A percentile compares a stretch with the other conserved stretches of the same genome.
phyloP scores from a whole-genome alignment of 1,140 invertebrate genomes.

The Drosophila chauvacae region DNA sequence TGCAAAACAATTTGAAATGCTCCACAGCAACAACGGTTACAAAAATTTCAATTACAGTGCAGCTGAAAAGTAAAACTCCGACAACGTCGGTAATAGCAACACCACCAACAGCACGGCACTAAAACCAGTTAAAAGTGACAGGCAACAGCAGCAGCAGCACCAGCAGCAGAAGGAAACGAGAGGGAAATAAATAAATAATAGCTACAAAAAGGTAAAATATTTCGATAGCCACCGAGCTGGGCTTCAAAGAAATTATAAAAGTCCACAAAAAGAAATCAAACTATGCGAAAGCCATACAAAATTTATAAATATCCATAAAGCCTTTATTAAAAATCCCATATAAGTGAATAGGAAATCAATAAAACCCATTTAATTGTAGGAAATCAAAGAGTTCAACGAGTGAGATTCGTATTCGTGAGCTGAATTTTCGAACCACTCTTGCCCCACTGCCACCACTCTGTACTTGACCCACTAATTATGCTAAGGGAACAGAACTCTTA shows the following conservation, averaged over 20 bases:
- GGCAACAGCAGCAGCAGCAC: slow-evolving; percentile 36
- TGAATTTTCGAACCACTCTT: slow-evolving; percentile 21
- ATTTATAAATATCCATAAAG: slow-evolving; percentile 26
- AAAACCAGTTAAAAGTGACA: slow-evolving; percentile 81
- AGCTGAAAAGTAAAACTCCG: slow-evolving; percentile 69
- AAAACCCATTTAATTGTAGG: slow-evolving; percentile 18
- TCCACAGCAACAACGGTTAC: slow-evolving; percentile 49
- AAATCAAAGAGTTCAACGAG: neutral
- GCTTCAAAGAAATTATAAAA: slow-evolving; percentile 22
- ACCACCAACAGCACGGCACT: slow-evolving; percentile 29
- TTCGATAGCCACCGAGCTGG: slow-evolving; percentile 43
- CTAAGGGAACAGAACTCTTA: slow-evolving; percentile 42
- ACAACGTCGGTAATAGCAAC: slow-evolving; percentile 37
- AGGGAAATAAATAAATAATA: slow-evolving; percentile 49
- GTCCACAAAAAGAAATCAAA: slow-evolving; percentile 14
- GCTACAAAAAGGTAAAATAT: slow-evolving; percentile 60
- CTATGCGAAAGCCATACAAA: slow-evolving; percentile 13
- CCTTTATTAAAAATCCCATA: slow-evolving; percentile 18
- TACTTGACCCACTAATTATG: slow-evolving; percentile 76
- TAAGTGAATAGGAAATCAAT: slow-evolving; percentile 15
- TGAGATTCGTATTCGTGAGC: slow-evolving; percentile 7
- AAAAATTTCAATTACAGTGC: slow-evolving; percentile 79
- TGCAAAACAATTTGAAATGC: slow-evolving; percentile 65
- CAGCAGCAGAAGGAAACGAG: slow-evolving; percentile 24
- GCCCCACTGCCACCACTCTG: slow-evolving; percentile 22